Base-by-base conservation (phyloP, 2,113 vertebrate species). In the Phalacrocorax aristotelis region DNA sequence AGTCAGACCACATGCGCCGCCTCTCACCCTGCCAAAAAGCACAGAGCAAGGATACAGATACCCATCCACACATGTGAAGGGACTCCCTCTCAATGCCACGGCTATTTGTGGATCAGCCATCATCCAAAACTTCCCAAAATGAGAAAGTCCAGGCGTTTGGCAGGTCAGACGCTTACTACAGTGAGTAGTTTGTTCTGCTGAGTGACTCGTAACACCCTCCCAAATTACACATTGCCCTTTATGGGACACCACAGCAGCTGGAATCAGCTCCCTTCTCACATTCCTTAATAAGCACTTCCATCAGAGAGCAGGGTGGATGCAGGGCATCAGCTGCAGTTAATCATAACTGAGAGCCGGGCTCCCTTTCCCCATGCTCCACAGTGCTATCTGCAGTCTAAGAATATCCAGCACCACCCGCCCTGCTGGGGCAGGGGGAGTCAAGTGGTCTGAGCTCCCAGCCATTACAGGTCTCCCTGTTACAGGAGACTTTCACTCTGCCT, bases 281-380 rank as follows among this genome's bases (percentile, higher is more conserved):
- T 92, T 92, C 94, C 90, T 96, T 61, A 97, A 95, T 80, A 87
- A 97, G 91, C 93, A 94, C 81, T 95, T 97, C 83, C 92, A 95
- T 11, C 6, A 1, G 49, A 76, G 65, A 77, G 70, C 71, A 76
- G 93, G 77, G 86, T 87, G 91, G 83, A 97, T 85, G 89, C 89
- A 77, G 83, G 88, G 80, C 66, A 94, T 93, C 90, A 90, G 87
- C 82, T 95, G 92, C 87, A 85, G 87, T 38, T 82, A 82, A 70
- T 42, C 95, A 74, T 22, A 74, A 48, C 72, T 4, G 0, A 79
- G 93, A 62, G 46, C 78, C 51, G 75, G 49, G 70, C 60, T 95
- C 55, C 78, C 78, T 91, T 40, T 90, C 79, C 42, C 69, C 69
- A 48, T 6, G 46, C 75, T 94, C 26, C 7, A 2, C 36, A 1